Evolutionary conservation across 2,797 vertebrate species (phyloP).

Genomic region (Arrhamphus sclerolepis): DNA sequence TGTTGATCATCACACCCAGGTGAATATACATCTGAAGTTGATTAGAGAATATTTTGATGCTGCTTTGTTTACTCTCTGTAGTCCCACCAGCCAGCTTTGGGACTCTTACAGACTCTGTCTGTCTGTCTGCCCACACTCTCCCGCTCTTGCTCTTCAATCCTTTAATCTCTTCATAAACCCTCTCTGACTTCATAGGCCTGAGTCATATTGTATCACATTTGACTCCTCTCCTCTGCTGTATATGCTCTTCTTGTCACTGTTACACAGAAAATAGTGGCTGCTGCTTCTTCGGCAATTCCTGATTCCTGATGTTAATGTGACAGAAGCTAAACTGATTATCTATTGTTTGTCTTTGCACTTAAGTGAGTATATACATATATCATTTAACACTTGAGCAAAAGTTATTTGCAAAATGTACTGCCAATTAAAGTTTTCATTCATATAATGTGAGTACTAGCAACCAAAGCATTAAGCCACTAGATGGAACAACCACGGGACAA

Average conservation of each 20-base stretch:
- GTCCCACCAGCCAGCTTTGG: slow-evolving; percentile 32
- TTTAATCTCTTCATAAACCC: slow-evolving; percentile 71
- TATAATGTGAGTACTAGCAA: no score
- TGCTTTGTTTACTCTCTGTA: slow-evolving; percentile 24
- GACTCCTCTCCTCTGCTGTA: slow-evolving; percentile 28
- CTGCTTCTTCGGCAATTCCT: slow-evolving; percentile 33
- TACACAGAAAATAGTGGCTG: slow-evolving; percentile 51
- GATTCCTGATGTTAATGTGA: slow-evolving; percentile 15
- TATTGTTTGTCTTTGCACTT: background rate
- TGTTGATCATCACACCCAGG: slow-evolving; percentile 27
- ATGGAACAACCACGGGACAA: no score
- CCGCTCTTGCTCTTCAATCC: slow-evolving; percentile 63
- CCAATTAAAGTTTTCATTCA: no score
- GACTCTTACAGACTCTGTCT: slow-evolving; percentile 45
- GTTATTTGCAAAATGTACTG: no score
- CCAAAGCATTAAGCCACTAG: no score
- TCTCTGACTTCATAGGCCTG: slow-evolving; percentile 67
- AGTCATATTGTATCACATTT: slow-evolving; percentile 69
- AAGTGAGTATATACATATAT: background rate
- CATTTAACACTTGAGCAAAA: slow-evolving; percentile 2
- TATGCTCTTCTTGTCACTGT: slow-evolving; percentile 27
- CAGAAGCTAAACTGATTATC: slow-evolving; percentile 20
- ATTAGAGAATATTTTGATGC: slow-evolving; percentile 39
- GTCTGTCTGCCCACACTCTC: slow-evolving; percentile 52
- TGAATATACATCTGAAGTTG: slow-evolving; percentile 19